Conservation (phyloP, 2,797 vertebrate genomes). For the Premnoplex brunnescens region DNA sequence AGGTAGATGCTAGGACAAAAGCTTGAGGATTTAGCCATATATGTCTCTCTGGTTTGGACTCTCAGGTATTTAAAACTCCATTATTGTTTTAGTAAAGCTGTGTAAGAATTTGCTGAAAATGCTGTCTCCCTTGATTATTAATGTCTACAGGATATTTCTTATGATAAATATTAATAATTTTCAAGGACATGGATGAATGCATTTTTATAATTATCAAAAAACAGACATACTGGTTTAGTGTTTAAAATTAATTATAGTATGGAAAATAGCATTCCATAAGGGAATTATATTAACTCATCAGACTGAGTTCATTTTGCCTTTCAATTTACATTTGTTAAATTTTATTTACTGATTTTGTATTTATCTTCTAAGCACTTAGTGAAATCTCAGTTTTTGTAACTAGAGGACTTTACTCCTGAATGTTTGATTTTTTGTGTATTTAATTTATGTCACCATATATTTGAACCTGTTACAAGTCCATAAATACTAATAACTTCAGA, state of each 20-base stretch:
- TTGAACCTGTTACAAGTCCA: not conserved
- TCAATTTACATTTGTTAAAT: constrained; percentile 58
- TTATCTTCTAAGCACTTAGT: constrained; percentile 18
- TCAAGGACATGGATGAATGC: constrained; percentile 50
- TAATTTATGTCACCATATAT: not conserved
- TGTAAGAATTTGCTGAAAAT: constrained; percentile 49
- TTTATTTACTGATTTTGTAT: constrained; percentile 51
- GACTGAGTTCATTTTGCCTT: constrained; percentile 58
- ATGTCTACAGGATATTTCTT: constrained; percentile 66
- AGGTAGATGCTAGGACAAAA: not conserved
- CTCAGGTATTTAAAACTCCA: constrained; percentile 28
- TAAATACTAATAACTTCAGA: constrained; percentile 6
- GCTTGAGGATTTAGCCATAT: not conserved
- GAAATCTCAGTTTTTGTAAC: constrained; percentile 8
- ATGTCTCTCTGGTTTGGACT: not conserved
- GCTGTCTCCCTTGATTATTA: constrained; percentile 65
- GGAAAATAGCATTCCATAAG: constrained; percentile 61
- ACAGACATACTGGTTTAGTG: constrained; percentile 46
- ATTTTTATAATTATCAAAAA: constrained; percentile 64
- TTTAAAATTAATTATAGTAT: constrained; percentile 64
- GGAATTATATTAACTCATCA: constrained; percentile 61
- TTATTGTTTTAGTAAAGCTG: constrained; percentile 36
- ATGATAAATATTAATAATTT: constrained; percentile 75
- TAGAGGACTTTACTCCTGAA: not conserved
- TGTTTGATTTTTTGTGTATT: not conserved